A percentile compares a stretch with the other conserved stretches of the same genome.
Evolutionary conservation across 92 coral and sea anemone genomes (phyloP).

Genomic region (Zoanthus sociatus): DNA sequence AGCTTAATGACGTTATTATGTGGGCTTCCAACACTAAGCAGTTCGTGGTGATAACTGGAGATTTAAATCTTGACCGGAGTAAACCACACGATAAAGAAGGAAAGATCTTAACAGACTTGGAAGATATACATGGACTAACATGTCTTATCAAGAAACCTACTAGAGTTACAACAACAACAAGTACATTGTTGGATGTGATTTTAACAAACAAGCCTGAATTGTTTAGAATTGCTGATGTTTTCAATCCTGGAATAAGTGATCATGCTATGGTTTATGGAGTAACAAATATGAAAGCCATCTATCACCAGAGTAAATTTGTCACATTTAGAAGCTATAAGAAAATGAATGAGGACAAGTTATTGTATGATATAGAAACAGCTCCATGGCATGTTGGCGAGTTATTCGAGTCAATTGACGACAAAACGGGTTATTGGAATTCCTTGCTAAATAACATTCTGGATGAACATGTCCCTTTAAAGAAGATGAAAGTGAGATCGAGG

Average conservation of each 20-base stretch:
- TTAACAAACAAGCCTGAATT: constrained; percentile 56
- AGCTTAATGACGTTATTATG: constrained; percentile 29
- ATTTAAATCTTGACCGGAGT: constrained; percentile 29
- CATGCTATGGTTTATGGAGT: constrained; percentile 45
- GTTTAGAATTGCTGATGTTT: constrained; percentile 25
- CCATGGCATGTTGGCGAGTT: constrained; percentile 67
- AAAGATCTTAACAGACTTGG: constrained; percentile 49
- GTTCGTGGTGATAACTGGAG: constrained; percentile 30
- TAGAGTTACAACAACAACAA: constrained; percentile 44
- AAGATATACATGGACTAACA: constrained; percentile 55
- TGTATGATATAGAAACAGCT: constrained; percentile 32
- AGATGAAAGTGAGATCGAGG: constrained; percentile 52
- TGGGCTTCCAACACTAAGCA: constrained; percentile 37
- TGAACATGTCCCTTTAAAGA: constrained; percentile 50
- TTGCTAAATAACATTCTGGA: constrained; percentile 46
- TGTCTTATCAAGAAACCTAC: constrained; percentile 52
- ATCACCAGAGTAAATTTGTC: constrained; percentile 31
- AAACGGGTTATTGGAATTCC: constrained; percentile 41
- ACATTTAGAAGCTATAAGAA: constrained; percentile 51
- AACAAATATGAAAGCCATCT: not conserved
- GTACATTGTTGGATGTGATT: constrained; percentile 65
- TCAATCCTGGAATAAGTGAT: constrained; percentile 50
- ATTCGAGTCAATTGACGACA: constrained; percentile 49
- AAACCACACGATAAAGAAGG: constrained; percentile 46
- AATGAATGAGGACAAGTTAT: constrained; percentile 38